Percentiles rank a stretch among this genome's conserved stretches.
Conservation (phyloP, 2,888 invertebrate genomes). For the Machimus atricapillus region DNA sequence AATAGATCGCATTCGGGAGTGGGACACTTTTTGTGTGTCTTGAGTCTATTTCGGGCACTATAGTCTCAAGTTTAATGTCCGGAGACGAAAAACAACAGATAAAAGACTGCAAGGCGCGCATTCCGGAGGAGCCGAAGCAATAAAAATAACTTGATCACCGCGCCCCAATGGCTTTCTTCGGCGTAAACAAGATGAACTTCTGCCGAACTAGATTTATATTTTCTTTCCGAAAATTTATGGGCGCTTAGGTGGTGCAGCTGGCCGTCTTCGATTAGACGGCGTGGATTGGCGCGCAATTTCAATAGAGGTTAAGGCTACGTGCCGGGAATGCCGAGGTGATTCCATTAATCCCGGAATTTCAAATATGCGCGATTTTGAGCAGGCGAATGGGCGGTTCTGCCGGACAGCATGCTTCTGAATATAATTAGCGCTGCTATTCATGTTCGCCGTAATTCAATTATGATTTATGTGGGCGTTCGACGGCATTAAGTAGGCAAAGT, state of each 20-base stretch:
- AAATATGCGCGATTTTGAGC: not conserved
- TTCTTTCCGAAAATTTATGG: not conserved
- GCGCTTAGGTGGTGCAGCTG: not conserved
- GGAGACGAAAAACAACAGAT: not conserved
- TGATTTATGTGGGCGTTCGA: not conserved
- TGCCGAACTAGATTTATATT: constrained; percentile 29
- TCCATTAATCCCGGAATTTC: not conserved
- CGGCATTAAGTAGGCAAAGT: not conserved
- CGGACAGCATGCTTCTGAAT: not conserved
- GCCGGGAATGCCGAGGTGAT: not conserved
- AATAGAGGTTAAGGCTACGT: not conserved
- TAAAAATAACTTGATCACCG: not conserved
- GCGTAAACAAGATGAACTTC: not conserved
- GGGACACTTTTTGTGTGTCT: not conserved
- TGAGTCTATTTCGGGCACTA: not conserved
- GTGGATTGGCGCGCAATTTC: not conserved
- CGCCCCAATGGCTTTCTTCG: not conserved
- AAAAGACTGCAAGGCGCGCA: not conserved
- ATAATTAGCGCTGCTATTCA: not conserved
- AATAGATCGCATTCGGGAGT: not conserved
- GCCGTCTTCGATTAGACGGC: not conserved
- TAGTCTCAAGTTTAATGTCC: constrained; percentile 22
- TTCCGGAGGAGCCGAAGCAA: not conserved
- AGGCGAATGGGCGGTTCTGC: not conserved
- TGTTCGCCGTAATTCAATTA: not conserved